phyloP scores from a whole-genome alignment of 2,797 vertebrate species.

The Zonotrichia albicollis region DNA sequence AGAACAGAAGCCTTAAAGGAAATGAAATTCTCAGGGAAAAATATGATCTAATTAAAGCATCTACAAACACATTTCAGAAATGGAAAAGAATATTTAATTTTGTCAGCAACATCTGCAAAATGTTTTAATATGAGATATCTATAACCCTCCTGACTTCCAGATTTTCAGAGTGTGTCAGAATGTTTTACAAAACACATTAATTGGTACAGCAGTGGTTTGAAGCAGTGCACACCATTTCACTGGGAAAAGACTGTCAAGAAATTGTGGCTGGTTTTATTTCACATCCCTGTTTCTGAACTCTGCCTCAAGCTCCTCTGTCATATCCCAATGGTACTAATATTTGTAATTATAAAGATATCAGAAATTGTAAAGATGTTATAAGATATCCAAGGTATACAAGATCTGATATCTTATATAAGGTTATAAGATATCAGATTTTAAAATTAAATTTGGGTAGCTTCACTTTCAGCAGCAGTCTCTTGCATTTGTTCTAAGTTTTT shows the following conservation, averaged over 20 bases:
- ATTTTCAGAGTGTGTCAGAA: neutral
- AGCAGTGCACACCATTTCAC: neutral
- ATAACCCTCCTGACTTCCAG: neutral
- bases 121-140: neutral
- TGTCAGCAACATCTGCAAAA: conserved; percentile 17
- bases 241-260: neutral
- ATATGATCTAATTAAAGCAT: conserved; percentile 55
- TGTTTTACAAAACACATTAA: neutral
- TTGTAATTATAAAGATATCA: neutral
- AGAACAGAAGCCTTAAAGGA: conserved; percentile 40
- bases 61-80: conserved; percentile 47
- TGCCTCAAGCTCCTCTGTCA: neutral
- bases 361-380: neutral
- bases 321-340: neutral
- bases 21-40: conserved; percentile 10
- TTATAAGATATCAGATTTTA: neutral
- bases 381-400: neutral
- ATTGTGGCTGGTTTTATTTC: neutral
- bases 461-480: neutral
- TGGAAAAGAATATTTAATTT: conserved; percentile 19
- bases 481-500: neutral
- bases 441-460: neutral
- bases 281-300: neutral
- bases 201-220: neutral
- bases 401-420: neutral